Evolutionary conservation across 2,113 vertebrate genomes (phyloP), one percentile per base, ranked within the genome.

Genomic region (Columbina picui): DNA sequence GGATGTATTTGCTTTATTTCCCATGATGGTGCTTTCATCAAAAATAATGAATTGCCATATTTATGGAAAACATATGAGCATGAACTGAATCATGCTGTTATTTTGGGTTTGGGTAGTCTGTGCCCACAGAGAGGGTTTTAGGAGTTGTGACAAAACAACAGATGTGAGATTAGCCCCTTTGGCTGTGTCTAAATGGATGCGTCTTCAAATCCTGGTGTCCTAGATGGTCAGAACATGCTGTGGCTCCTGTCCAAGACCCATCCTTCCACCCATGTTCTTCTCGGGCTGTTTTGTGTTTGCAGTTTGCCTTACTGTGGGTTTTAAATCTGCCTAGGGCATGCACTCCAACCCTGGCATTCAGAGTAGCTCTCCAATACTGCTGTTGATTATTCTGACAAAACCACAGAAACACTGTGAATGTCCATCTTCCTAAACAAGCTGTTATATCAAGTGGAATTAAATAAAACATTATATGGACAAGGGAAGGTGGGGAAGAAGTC

Each of bases 71-170:
- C 82, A 86, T 76, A 87, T 63, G 59, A 96, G 77, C 82, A 38
- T 59, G 84, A 65, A 80, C 74, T 96, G 93, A 96, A 95, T 95
- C 94, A 91, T 41, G 55, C 70, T 69, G 53, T 95, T 95, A 91
- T 93, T 96, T 96, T 90, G 79, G 63, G 70, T 95, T 91, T 94
- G 75, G 79, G 67, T 91, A 73, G 38, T 87, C 75, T 52, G 32
- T 94, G 91, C 82, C 87, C 94, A 85, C 89, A 83, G 90, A 96
- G 93, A 93, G 75, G 85, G 87, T 50, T 85, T 94, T 94, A 55
- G 82, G 78, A 96, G 75, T 85, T 93, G 82, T 96, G 84, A 90
- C 91, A 96, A 96, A 95, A 92, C 89, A 95, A 90, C 96, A 95
- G 95, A 92, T 96, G 95, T 78, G 89, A 95, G 83, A 92, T 95